Evolutionary conservation across 2,113 vertebrate genomes (phyloP), one percentile per base, ranked within the genome.

Genomic region (Terrapene triunguis): DNA sequence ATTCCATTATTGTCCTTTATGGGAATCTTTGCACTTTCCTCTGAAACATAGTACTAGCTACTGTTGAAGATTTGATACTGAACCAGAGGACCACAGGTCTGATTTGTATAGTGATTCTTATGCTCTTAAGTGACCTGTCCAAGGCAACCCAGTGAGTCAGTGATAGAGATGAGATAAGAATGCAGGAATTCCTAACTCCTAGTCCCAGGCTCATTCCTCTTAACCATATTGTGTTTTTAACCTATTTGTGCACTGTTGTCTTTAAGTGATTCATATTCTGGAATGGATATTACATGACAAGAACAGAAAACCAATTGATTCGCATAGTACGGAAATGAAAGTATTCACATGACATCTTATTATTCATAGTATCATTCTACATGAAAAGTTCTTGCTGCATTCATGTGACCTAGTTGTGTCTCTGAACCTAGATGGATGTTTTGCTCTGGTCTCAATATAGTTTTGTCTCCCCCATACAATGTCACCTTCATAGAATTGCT

Each of bases 341-440:
- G 87, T 76, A 85, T 89, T 74, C 65, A 29, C 38, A 59, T 90
- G 79, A 89, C 82, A 57, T 85, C 93, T 94, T 84, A 74, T 93
- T 89, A 29, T 48, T 74, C 4, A 13, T 59, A 42, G 11, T 48
- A 42, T 89, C 80, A 87, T 51, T 47, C 24, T 87, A 69, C 24
- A 42, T 89, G 54, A 92, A 87, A 87, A 84, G 59, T 88, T 88
- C 55, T 92, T 65, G 87, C 82, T 81, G 69, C 44, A 42, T 94
- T 93, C 1, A 0, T 74, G 47, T 97, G 96, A 92, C 88, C 69
- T 92, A 0, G 0, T 57, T 54, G 22, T 88, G 65, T 95, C 48
- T 91, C 92, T 97, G 83, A 94, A 79, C 51, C 93, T 93, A 83
- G 88, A 92, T 84, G 82, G 89, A 89, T 83, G 54, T 81, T 88